Evolutionary conservation across 1,140 invertebrate species (phyloP), one percentile per base, ranked within the genome.

Genomic region (Drosophila kohkoa): DNA sequence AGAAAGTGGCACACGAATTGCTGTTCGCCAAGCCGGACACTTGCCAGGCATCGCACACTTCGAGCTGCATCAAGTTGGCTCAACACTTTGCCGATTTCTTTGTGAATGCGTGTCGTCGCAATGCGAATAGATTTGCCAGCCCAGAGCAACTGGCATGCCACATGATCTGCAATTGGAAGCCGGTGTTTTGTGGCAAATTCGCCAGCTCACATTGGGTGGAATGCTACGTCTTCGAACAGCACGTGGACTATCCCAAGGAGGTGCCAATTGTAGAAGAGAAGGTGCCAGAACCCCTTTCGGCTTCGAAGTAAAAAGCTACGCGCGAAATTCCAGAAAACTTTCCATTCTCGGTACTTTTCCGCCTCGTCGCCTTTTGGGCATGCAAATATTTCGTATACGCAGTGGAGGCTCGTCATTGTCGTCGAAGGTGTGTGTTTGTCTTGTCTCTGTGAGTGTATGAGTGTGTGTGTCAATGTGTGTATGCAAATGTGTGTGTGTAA

Each of bases 1-100:
- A 99, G 92, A 98, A 98, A 83, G 96, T 95, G 80, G 91, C 94
- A 1, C 98, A 95, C 82, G 97, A 98, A 92, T 98, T 96, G 95
- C 93, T 94, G 2, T 69, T 76, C 0, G 93, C 92, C 1, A 92
- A 92, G 1, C 82, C 93, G 51, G 94, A 94, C 11, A 94, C 65
- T 93, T 95, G 0, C 96, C 96, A 30, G 0, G 5, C 5, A 7
- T n/a, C 68, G 0, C 67, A 89, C 77, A 93, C 93, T 0, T 35
- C 58, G 0, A 91, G 95, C 46, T 96, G 6, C 87, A 93, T 91
- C 92, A 94, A 93, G 82, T 93, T 94, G 0, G 93, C 95, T 11
- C 95, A 96, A 77, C 97, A 96, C 93, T 97, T 98, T 86, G 96
- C 95, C 32, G 94, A 97, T 77, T 97, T 97, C 80, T 97, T 98